These are phyloP conservation scores for Agrochola circellaris DNA, from an alignment of 2,888 invertebrate species.

Conservation along the genomic window DNA sequence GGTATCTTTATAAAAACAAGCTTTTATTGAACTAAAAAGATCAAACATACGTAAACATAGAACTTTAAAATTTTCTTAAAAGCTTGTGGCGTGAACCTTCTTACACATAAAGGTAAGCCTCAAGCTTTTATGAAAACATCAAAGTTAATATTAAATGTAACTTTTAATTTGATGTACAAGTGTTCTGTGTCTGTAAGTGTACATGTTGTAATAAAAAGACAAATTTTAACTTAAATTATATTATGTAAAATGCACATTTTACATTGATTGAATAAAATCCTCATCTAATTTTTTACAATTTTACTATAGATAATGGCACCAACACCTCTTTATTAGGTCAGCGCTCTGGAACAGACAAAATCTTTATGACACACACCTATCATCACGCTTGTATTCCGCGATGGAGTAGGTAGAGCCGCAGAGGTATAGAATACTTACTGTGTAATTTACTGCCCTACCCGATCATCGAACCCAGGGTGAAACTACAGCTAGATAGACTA, in stretches of 20 bases:
- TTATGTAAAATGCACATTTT: not conserved
- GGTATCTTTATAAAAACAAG: too few species aligned
- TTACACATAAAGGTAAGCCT: too few species aligned
- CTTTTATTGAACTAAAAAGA: too few species aligned
- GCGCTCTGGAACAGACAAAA: constrained; percentile 2
- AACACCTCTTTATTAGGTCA: not conserved
- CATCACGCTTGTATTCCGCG: too few species aligned
- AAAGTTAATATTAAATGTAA: too few species aligned
- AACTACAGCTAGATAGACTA: not conserved
- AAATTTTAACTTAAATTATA: not conserved
- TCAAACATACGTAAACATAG: too few species aligned
- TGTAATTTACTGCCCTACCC: not conserved
- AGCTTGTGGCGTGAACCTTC: too few species aligned
- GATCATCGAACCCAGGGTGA: not conserved
- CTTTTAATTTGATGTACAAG: not conserved
- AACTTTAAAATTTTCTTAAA: too few species aligned
- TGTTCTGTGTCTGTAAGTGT: not conserved
- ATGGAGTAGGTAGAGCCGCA: not conserved
- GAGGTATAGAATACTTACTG: not conserved
- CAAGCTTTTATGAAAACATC: too few species aligned
- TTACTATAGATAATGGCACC: not conserved
- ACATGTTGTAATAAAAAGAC: not conserved
- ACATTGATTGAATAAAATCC: not conserved
- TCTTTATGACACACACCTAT: not conserved
- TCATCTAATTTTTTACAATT: not conserved